These are phyloP conservation scores for Oncorhynchus mykiss DNA, from an alignment of 2,113 vertebrate species.

Conservation along the genomic window DNA sequence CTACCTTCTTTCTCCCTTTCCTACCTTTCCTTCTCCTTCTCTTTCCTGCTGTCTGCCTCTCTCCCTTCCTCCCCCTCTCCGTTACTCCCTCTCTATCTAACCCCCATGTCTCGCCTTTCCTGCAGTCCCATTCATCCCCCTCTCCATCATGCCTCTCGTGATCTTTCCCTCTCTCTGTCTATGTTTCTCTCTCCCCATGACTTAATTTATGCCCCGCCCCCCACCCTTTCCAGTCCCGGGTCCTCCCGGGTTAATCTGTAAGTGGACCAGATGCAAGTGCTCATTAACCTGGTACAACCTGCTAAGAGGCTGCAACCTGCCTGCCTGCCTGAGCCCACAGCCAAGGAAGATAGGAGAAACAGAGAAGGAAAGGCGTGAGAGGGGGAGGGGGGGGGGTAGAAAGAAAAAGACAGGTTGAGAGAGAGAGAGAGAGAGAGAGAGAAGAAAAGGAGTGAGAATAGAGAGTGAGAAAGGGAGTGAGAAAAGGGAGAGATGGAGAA, in stretches of 20 bases:
- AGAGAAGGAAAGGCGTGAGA: too few species aligned
- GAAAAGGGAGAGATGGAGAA: too few species aligned
- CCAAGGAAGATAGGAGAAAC: background rate
- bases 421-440: too few species aligned
- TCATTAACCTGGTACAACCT: conserved; percentile 75
- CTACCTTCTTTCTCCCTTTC: background rate
- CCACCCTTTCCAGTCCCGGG: conserved; percentile 39
- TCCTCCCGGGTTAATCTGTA: conserved; percentile 72
- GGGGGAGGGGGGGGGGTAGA: too few species aligned
- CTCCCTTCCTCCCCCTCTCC: background rate
- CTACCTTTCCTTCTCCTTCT: background rate
- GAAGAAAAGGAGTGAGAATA: too few species aligned
- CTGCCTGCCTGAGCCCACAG: background rate
- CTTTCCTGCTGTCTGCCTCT: conserved; percentile 9
- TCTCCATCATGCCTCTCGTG: conserved; percentile 3
- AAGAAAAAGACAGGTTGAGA: too few species aligned
- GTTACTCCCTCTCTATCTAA: background rate
- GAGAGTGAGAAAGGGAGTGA: too few species aligned
- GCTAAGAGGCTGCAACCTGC: conserved; percentile 50
- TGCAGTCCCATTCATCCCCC: background rate
- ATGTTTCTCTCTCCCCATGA: background rate
- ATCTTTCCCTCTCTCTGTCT: conserved; percentile 10
- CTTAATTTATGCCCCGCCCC: too few species aligned
- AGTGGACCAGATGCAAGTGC: conserved; percentile 65
- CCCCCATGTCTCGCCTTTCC: background rate